A percentile compares a stretch with the other conserved stretches of the same genome.
Conservation (phyloP, 2,113 vertebrate genomes). For the Stomatorhinus ivindoensis region DNA sequence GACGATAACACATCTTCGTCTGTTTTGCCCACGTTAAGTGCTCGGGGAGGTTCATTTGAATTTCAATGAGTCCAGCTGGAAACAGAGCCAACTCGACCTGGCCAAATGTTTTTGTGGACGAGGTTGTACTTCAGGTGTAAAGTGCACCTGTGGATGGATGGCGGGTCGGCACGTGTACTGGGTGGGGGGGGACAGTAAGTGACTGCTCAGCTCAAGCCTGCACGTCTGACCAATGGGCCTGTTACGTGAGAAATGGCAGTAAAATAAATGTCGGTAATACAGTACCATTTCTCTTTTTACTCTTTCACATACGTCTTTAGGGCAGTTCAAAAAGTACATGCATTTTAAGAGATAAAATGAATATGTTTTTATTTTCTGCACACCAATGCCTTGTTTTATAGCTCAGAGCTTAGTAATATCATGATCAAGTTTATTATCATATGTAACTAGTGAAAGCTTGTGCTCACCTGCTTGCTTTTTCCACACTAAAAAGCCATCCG, state of each 20-base stretch:
- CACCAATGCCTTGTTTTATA: background rate
- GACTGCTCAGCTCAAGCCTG: background rate
- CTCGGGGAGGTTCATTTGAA: background rate
- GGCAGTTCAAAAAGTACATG: background rate
- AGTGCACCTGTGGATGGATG: background rate
- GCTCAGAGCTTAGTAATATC: background rate
- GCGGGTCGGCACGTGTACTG: background rate
- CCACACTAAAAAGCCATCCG: background rate
- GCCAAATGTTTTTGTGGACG: background rate
- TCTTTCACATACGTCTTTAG: background rate
- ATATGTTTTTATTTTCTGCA: background rate
- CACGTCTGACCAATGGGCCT: background rate
- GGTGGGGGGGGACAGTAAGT: background rate
- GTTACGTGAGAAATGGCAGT: background rate
- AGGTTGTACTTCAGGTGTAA: background rate
- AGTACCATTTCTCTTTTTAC: background rate
- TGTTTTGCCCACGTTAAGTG: background rate
- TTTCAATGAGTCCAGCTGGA: background rate
- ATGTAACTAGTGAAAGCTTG: background rate
- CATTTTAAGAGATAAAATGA: background rate
- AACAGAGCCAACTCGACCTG: background rate
- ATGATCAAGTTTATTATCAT: background rate
- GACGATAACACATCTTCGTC: background rate
- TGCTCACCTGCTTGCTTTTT: background rate
- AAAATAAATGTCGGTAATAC: background rate